These are phyloP conservation scores for Amiota communis DNA, from an alignment of 2,888 invertebrate species.

Conservation along the genomic window DNA sequence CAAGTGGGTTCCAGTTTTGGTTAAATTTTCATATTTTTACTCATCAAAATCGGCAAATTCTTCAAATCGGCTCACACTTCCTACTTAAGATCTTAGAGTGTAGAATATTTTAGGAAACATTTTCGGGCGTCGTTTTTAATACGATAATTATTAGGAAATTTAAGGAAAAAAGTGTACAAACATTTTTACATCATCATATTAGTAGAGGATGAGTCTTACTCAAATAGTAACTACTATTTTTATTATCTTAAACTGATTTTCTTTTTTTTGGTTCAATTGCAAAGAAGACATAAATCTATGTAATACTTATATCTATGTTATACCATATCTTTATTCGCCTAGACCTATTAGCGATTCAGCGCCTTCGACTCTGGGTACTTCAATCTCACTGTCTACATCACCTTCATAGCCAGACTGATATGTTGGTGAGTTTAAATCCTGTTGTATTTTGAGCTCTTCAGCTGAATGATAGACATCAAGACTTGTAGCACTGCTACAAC, in stretches of 20 bases:
- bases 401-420: slow-evolving; percentile 57
- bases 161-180: not conserved
- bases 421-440: not conserved
- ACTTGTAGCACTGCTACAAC: slow-evolving; percentile 51
- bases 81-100: slow-evolving; percentile 3
- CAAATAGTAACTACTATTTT: no score
- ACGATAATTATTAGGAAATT: slow-evolving; percentile 5
- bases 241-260: no score
- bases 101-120: slow-evolving; percentile 32
- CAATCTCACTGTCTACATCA: slow-evolving; percentile 60
- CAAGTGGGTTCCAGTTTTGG: slow-evolving; percentile 86
- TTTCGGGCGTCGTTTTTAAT: slow-evolving; percentile 17
- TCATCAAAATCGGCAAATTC: slow-evolving; percentile 79
- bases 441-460: not conserved
- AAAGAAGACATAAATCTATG: no score
- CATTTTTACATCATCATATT: slow-evolving; percentile 14
- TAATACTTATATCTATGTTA: no score
- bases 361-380: slow-evolving; percentile 25
- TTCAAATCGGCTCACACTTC: slow-evolving; percentile 71
- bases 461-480: slow-evolving; percentile 30
- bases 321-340: no score
- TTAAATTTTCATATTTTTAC: slow-evolving; percentile 79
- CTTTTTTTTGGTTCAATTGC: no score
- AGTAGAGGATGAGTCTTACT: no score
- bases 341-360: no score